phyloP scores from a whole-genome alignment of 2,888 invertebrate species.

The Drymonia ruficornis region DNA sequence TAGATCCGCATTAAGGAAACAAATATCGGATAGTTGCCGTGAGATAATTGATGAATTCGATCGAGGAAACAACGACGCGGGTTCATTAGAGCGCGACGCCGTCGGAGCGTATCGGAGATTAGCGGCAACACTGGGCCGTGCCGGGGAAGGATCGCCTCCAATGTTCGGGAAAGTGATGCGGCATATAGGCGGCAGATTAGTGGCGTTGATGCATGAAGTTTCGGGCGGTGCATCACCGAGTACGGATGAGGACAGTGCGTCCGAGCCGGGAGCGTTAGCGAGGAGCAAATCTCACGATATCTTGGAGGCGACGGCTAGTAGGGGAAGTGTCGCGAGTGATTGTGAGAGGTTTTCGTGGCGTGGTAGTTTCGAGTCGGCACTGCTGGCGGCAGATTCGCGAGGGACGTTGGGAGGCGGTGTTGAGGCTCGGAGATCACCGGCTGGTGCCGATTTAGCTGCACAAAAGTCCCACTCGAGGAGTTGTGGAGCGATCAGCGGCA shows the following conservation, averaged over 20 bases:
- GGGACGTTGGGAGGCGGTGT: constrained; percentile 90
- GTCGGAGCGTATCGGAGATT: constrained; percentile 94
- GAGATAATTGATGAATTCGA: constrained; percentile 95
- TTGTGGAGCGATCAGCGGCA: constrained; percentile 93
- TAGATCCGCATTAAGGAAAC: constrained; percentile 90
- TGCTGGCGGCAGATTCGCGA: constrained; percentile 94
- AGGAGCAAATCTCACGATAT: constrained; percentile 94
- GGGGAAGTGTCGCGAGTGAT: constrained; percentile 91
- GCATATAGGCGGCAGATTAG: constrained; percentile 94
- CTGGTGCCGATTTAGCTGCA: constrained; percentile 92
- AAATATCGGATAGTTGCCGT: constrained; percentile 94
- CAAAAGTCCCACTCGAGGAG: constrained; percentile 92
- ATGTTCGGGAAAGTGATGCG: constrained; percentile 96
- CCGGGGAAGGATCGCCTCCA: constrained; percentile 90
- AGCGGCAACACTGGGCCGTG: constrained; percentile 93
- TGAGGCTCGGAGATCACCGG: constrained; percentile 91
- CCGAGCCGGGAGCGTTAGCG: constrained; percentile 88
- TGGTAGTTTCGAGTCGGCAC: constrained; percentile 96
- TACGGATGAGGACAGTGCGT: constrained; percentile 89
- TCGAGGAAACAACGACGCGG: constrained; percentile 85
- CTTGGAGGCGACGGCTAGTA: constrained; percentile 85
- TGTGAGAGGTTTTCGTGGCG: constrained; percentile 96
- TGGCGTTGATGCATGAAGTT: constrained; percentile 96
- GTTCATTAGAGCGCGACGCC: constrained; percentile 89
- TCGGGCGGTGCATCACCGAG: constrained; percentile 91